These are phyloP conservation scores for Chelonia mydas DNA, from an alignment of 2,797 vertebrate species.

Conservation along the genomic window DNA sequence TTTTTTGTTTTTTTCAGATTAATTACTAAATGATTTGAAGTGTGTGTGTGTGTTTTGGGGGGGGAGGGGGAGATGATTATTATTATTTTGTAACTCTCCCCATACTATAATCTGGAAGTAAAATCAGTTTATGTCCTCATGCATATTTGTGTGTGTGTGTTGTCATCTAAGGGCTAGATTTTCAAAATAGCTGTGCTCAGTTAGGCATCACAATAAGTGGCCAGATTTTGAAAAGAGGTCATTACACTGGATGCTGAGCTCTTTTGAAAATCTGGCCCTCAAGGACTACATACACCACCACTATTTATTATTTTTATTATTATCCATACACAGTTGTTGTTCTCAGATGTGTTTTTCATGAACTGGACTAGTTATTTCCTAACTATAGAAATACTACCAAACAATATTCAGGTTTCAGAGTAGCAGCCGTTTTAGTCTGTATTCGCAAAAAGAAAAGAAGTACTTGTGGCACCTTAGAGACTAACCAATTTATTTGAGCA, in stretches of 20 bases:
- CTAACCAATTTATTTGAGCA: too few relatives aligned
- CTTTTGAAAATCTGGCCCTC: background rate
- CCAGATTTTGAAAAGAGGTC: background rate
- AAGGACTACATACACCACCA: too few relatives aligned
- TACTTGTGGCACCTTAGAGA: too few relatives aligned
- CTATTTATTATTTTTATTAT: too few relatives aligned
- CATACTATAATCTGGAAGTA: background rate
- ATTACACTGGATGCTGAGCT: rapidly evolving
- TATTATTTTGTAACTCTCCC: background rate
- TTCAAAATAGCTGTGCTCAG: background rate
- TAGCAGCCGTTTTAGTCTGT: too few relatives aligned
- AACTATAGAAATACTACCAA: background rate
- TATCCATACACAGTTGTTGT: rapidly evolving
- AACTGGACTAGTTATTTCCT: background rate
- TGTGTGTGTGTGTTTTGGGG: background rate
- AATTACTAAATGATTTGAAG: background rate
- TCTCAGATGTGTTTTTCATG: background rate
- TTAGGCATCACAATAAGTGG: background rate
- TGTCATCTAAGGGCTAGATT: rapidly evolving
- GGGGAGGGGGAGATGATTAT: background rate
- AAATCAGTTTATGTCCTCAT: background rate
- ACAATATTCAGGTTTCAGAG: background rate
- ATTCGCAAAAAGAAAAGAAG: too few relatives aligned
- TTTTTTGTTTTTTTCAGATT: background rate
- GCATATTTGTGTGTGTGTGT: background rate